Base-by-base conservation (phyloP, 2,888 invertebrate species). In the Pycnomerus fuliginosus region DNA sequence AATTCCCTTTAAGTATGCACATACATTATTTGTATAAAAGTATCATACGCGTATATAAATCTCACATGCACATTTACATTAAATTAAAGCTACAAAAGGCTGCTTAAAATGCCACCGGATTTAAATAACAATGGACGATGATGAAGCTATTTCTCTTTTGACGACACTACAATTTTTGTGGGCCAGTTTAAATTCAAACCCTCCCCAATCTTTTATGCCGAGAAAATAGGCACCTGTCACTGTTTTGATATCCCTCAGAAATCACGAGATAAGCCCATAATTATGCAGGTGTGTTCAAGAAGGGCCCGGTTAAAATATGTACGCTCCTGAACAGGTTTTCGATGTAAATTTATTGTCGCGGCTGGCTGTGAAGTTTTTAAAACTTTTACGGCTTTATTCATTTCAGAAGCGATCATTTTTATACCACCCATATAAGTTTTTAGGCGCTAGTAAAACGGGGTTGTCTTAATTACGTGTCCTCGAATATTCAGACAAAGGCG, bases 321-420 rank as follows among this genome's bases (percentile, higher is more conserved):
- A 40, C 40, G 27, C 40, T 30, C 30, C 35, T 20, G 40, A 40
- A 45, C 45, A 45, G 39, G 40, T 40, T 39, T 25, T 25, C 35
- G 32, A 45, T 45, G 40, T 45, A 40, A 45, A 45, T 40, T 40
- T 45, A 40, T 45, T 31, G 36, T 20, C 45, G n/a, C 15, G 40
- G 25, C 31, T 31, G 28, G 39, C 40, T 4, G 39, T 40, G 31
- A 45, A 40, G 44, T 44, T 39, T 39, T 40, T 40, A 45, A 45
- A 45, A 45, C 25, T 45, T 44, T 45, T 45, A 45, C 45, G 31
- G 40, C 39, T 41, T 34, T 41, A 41, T 41, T 41, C 41, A 45
- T 39, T 45, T 35, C 37, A n/a, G 25, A 32, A 44, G 37, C 43
- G 35, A 41, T 41, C 41, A 41, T 41, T 41, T 41, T 41, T 41